These are phyloP conservation scores for Chelonus insularis DNA, from an alignment of 1,140 invertebrate genomes.

Conservation along the genomic window DNA sequence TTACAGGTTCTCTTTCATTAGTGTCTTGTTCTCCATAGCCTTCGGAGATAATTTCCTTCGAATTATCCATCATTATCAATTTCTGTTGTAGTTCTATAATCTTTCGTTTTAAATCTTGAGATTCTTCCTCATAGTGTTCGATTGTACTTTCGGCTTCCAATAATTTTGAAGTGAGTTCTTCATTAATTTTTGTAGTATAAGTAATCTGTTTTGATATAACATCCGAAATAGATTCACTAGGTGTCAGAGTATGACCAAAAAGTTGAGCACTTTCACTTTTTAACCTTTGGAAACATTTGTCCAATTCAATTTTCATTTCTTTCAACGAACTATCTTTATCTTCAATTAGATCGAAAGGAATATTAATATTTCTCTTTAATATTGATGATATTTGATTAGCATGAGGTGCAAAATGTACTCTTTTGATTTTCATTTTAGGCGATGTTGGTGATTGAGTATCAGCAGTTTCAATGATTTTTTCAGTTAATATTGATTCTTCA, in stretches of 20 bases:
- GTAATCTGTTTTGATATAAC: conserved; percentile 34
- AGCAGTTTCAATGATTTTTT: conserved; percentile 19
- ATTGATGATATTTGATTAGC: conserved; percentile 66
- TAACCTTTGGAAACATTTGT: conserved; percentile 67
- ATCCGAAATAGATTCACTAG: conserved; percentile 34
- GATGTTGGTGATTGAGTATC: conserved; percentile 13
- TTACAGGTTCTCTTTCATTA: conserved; percentile 36
- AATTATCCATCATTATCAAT: conserved; percentile 57
- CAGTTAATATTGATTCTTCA: conserved; percentile 19
- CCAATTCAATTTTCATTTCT: conserved; percentile 65
- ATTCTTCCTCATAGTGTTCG: conserved; percentile 59
- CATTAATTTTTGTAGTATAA: conserved; percentile 36
- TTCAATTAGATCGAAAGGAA: conserved; percentile 43
- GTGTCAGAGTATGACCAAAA: conserved; percentile 63
- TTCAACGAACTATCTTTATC: conserved; percentile 62
- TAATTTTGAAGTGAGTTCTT: conserved; percentile 52
- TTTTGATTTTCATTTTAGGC: conserved; percentile 53
- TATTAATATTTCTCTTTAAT: conserved; percentile 60
- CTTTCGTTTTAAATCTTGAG: conserved; percentile 63
- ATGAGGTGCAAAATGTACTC: conserved; percentile 72
- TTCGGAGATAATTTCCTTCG: conserved; percentile 68
- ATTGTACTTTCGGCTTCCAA: conserved; percentile 58
- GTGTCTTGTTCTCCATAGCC: conserved; percentile 63
- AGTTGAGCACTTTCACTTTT: conserved; percentile 70
- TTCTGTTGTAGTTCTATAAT: conserved; percentile 59